A percentile compares a stretch with the other conserved stretches of the same genome.
Conservation (phyloP, 2,113 vertebrate species). For the Sinosuthora webbiana region DNA sequence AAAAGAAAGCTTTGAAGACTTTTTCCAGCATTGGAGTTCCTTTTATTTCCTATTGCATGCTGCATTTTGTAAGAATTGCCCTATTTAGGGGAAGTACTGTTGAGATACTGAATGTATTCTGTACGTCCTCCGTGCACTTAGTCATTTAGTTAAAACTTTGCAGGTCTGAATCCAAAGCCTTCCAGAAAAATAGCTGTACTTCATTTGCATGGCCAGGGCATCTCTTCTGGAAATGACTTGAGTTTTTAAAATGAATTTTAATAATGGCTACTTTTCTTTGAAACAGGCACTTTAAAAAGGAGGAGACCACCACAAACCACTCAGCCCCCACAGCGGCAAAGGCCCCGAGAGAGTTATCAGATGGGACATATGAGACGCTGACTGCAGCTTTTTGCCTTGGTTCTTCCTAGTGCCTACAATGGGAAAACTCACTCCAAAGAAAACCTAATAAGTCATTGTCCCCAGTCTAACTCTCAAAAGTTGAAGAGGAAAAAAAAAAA, state of each 20-base stretch:
- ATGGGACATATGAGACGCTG: constrained; percentile 92
- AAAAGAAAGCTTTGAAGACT: not conserved
- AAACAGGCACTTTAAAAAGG: constrained; percentile 90
- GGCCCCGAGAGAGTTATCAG: constrained; percentile 86
- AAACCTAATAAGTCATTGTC: constrained; percentile 85
- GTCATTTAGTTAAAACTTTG: not conserved
- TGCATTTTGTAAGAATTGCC: not conserved
- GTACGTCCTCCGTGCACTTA: not conserved
- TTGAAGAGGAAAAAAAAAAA: constrained; percentile 54
- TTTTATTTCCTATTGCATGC: not conserved
- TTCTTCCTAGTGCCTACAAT: constrained; percentile 95
- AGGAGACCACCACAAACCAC: constrained; percentile 82
- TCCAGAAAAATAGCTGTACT: not conserved
- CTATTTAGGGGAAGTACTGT: not conserved
- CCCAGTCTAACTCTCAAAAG: constrained; percentile 69
- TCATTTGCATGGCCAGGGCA: not conserved
- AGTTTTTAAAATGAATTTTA: not conserved
- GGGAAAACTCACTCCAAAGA: constrained; percentile 97
- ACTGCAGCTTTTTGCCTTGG: constrained; percentile 88
- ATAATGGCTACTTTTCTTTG: not conserved
- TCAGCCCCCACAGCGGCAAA: constrained; percentile 84
- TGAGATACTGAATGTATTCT: not conserved
- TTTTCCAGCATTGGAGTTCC: not conserved
- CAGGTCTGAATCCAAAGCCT: not conserved
- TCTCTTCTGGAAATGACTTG: not conserved